Evolutionary conservation across 1,140 invertebrate genomes (phyloP).

Genomic region (Papilio dardanus): DNA sequence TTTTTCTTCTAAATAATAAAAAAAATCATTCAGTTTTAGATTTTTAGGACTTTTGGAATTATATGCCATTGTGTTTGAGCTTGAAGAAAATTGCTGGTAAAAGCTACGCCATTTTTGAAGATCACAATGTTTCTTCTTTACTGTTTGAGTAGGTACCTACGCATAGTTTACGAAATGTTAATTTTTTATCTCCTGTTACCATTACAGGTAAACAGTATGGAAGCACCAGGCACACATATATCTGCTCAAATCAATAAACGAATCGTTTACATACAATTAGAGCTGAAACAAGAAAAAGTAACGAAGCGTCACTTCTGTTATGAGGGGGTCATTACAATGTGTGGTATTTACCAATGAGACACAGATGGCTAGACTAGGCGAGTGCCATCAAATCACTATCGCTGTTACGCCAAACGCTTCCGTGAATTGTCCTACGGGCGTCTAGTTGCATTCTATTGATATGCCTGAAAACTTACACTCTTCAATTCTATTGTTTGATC

Average conservation of each 20-base stretch:
- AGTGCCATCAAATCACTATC: constrained; percentile 53
- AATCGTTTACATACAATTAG: neutral
- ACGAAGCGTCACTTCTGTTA: neutral
- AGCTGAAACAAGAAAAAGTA: neutral
- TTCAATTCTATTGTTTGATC: neutral
- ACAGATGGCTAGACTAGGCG: constrained; percentile 42
- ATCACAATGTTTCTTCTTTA: neutral
- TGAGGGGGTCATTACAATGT: neutral
- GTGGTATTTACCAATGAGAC: constrained; percentile 38
- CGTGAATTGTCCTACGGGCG: constrained; percentile 6
- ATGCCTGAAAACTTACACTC: constrained; percentile 6
- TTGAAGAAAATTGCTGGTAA: neutral
- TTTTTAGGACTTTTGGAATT: too few relatives aligned
- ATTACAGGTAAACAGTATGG: too few relatives aligned
- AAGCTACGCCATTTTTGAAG: neutral
- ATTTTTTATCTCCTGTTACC: too few relatives aligned
- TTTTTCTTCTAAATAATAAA: too few relatives aligned
- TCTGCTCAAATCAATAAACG: neutral
- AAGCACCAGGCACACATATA: neutral
- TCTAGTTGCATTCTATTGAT: constrained; percentile 16
- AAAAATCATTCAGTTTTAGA: too few relatives aligned
- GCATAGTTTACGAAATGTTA: neutral
- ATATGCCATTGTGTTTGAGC: too few relatives aligned
- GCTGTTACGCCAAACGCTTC: constrained; percentile 41
- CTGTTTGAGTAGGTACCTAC: neutral